Conservation (phyloP, 2,113 vertebrate genomes). For the Blennius ocellaris region DNA sequence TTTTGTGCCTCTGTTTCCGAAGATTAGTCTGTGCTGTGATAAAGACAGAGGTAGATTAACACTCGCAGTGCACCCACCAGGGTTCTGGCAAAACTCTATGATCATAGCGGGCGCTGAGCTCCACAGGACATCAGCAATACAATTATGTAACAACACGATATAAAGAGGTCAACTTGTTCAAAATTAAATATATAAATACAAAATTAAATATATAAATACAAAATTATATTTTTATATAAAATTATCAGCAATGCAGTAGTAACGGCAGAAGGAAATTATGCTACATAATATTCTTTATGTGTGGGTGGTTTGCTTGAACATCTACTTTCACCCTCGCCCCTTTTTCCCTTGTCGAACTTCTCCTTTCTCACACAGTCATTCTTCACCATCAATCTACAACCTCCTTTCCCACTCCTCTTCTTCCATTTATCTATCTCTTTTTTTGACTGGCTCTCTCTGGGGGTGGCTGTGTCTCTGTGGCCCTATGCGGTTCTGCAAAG, state of each 20-base stretch:
- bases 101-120: no score
- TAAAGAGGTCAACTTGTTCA: no score
- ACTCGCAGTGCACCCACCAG: background rate
- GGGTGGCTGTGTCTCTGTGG: slow-evolving; percentile 63
- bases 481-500: slow-evolving; percentile 71
- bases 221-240: no score
- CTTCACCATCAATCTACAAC: slow-evolving; percentile 6
- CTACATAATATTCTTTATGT: background rate
- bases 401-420: background rate
- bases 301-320: slow-evolving; percentile 23
- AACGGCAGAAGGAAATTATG: no score
- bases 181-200: no score
- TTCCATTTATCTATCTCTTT: slow-evolving; percentile 26
- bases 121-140: no score
- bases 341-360: background rate
- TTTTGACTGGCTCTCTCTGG: slow-evolving; percentile 59
- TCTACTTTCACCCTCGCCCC: slow-evolving; percentile 9
- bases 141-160: no score
- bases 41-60: slow-evolving; percentile 34
- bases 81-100: no score
- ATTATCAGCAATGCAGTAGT: no score
- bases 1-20: slow-evolving; percentile 4
- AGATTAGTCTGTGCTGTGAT: slow-evolving; percentile 36
- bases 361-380: background rate
- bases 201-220: no score